Conservation (phyloP, 2,113 vertebrate genomes). For the Vimba vimba region DNA sequence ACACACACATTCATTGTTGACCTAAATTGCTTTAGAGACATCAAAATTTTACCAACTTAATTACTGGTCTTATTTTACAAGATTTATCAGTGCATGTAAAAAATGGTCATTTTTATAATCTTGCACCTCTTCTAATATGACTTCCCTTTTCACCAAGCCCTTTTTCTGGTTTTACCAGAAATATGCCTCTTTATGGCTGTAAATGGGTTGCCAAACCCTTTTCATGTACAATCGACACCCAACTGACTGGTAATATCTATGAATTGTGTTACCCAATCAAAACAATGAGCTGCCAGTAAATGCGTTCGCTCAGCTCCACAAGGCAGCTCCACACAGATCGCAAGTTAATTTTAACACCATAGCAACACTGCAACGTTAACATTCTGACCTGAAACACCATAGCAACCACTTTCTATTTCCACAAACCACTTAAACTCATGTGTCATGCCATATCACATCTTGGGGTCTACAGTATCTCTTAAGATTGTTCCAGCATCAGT, state of each 20-base stretch:
- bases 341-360: constrained; percentile 12
- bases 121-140: not conserved
- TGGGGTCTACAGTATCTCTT: not conserved
- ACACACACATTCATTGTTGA: constrained; percentile 23
- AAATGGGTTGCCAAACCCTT: not conserved
- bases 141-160: not conserved
- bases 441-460: constrained; percentile 3
- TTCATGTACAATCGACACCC: not conserved
- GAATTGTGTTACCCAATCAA: not conserved
- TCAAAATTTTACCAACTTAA: not conserved
- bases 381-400: constrained; percentile 49
- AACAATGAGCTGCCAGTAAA: constrained; percentile 5
- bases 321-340: constrained; percentile 7
- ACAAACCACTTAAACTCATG: not conserved
- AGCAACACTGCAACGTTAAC: constrained; percentile 42
- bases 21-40: not conserved
- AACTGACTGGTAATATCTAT: not conserved
- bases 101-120: not conserved
- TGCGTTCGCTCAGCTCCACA: constrained; percentile 11
- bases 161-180: not conserved
- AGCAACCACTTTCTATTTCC: constrained; percentile 50
- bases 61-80: not conserved
- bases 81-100: not conserved
- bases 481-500: constrained; percentile 13
- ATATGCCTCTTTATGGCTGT: not conserved